These are phyloP conservation scores for Myotis planiceps DNA, from an alignment of 2,797 vertebrate genomes.

Conservation along the genomic window DNA sequence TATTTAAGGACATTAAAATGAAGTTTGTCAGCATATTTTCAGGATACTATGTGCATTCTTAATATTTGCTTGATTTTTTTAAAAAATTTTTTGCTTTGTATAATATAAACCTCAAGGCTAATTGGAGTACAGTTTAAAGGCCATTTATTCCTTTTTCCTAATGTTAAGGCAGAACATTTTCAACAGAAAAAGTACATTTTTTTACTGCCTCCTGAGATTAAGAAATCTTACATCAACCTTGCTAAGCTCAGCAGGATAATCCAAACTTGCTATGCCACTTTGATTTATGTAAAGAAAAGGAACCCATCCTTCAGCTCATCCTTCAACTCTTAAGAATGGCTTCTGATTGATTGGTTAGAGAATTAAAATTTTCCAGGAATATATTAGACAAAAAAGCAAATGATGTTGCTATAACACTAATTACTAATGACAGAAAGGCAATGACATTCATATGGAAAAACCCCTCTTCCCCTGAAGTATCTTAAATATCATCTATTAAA, in stretches of 20 bases:
- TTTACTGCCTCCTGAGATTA: neutral
- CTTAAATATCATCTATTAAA: neutral
- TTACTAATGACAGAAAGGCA: neutral
- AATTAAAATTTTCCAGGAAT: constrained; percentile 46
- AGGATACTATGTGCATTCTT: neutral
- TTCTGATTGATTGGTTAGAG: constrained; percentile 17
- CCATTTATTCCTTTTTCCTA: neutral
- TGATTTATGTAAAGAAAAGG: neutral
- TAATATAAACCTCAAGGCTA: neutral
- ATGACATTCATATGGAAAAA: neutral
- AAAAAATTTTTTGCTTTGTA: neutral
- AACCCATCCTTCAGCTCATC: neutral
- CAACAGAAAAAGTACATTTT: neutral
- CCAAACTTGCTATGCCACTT: constrained; percentile 36
- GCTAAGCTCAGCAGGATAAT: neutral
- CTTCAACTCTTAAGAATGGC: constrained; percentile 37
- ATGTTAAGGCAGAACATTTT: neutral
- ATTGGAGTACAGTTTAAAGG: neutral
- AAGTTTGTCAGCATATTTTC: neutral
- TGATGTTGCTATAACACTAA: neutral
- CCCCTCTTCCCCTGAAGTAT: neutral
- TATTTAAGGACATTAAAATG: constrained; percentile 14
- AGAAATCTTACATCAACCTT: constrained; percentile 37
- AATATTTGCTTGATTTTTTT: neutral
- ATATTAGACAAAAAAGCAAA: neutral